Conservation (phyloP, 92 coral and sea anemone genomes). For the Parazoanthus atlanticus region DNA sequence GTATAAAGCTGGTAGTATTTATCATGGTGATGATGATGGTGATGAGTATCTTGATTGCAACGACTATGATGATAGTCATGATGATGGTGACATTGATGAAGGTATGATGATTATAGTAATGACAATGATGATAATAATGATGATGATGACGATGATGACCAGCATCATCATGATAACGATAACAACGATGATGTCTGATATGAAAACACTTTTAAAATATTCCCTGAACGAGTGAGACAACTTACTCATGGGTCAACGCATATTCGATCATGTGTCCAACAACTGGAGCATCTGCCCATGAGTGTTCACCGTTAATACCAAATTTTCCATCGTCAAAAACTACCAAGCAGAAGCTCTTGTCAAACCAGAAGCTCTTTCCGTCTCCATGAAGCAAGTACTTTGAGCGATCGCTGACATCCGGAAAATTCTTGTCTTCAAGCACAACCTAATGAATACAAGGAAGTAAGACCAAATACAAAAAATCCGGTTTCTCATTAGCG, state of each 20-base stretch:
- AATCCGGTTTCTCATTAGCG: not conserved
- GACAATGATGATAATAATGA: not conserved
- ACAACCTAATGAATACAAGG: conserved; percentile 57
- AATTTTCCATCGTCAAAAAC: conserved; percentile 92
- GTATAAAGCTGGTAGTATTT: not conserved
- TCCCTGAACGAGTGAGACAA: not conserved
- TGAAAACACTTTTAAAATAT: not conserved
- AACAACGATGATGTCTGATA: not conserved
- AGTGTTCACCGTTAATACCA: conserved; percentile 92
- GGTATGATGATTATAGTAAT: too few relatives aligned
- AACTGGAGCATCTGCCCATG: conserved; percentile 99
- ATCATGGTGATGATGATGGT: not conserved
- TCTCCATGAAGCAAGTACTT: conserved; percentile 95
- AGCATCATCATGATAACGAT: not conserved
- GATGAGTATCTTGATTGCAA: not conserved
- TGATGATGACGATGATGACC: not conserved
- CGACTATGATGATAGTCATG: not conserved
- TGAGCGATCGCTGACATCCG: conserved; percentile 78
- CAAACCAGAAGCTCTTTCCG: conserved; percentile 95
- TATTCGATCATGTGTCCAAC: conserved; percentile 94
- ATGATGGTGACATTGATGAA: too few relatives aligned
- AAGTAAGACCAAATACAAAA: not conserved
- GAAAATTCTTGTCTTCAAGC: conserved; percentile 79
- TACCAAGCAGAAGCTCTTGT: conserved; percentile 86
- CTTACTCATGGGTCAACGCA: conserved; percentile 88